These are phyloP conservation scores for Lamprotornis superbus DNA, from an alignment of 2,113 vertebrate species.

Conservation along the genomic window DNA sequence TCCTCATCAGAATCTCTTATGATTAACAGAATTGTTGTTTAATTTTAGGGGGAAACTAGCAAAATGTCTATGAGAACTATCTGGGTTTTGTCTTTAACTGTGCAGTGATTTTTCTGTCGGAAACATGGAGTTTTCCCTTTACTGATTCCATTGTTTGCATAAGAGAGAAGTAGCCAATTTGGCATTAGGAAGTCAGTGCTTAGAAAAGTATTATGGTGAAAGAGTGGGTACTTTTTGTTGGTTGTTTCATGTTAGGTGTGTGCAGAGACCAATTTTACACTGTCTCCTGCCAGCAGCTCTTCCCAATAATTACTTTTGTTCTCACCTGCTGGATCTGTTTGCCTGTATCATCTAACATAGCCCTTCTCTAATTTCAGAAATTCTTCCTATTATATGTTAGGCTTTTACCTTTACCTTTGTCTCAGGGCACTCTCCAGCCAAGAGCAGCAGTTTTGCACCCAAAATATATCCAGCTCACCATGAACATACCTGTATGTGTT, in stretches of 20 bases:
- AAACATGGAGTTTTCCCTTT: not conserved
- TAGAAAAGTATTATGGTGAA: not conserved
- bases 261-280: not conserved
- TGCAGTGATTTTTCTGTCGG: not conserved
- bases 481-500: not conserved
- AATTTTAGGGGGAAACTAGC: not conserved
- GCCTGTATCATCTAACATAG: not conserved
- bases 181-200: not conserved
- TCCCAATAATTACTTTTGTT: not conserved
- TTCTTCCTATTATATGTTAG: not conserved
- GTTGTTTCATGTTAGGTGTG: not conserved
- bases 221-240: not conserved
- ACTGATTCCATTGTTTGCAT: not conserved
- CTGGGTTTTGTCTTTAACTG: not conserved
- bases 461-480: not conserved
- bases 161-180: not conserved
- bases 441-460: not conserved
- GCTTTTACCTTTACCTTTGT: not conserved
- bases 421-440: not conserved
- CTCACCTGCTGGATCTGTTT: not conserved
- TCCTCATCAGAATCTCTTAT: not conserved
- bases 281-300: not conserved
- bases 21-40: not conserved
- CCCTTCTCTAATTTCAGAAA: not conserved
- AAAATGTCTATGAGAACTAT: not conserved